Evolutionary conservation across 1,140 invertebrate species (phyloP).

Genomic region (Phortica variegata): DNA sequence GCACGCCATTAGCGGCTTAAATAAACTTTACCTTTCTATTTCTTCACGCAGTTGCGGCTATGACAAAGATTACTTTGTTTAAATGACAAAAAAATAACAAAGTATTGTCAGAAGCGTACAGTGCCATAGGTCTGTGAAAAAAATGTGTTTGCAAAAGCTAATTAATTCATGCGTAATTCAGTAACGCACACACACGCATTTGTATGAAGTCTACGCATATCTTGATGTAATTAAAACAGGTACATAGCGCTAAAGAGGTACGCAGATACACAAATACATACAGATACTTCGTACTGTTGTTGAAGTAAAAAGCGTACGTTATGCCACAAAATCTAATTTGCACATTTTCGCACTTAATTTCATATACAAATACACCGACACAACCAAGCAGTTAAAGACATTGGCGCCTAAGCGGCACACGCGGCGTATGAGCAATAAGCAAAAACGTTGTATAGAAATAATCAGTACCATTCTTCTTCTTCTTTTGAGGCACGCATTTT

Average conservation of each 20-base stretch:
- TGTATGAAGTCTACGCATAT: too few relatives aligned
- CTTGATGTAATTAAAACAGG: constrained; percentile 25
- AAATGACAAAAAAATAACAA: neutral
- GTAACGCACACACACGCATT: constrained; percentile 15
- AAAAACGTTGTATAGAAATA: too few relatives aligned
- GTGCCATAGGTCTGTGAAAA: too few relatives aligned
- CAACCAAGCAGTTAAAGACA: constrained; percentile 15
- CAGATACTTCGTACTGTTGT: neutral
- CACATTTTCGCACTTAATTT: constrained; percentile 36
- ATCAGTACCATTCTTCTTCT: constrained; percentile 16
- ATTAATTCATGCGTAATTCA: constrained; percentile 29
- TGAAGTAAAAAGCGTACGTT: constrained; percentile 7
- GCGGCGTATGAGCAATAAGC: constrained; percentile 23
- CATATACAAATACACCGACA: constrained; percentile 6
- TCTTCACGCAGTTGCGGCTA: too few relatives aligned
- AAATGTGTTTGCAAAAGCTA: constrained; percentile 26
- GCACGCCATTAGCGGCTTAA: neutral
- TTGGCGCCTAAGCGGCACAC: constrained; percentile 8
- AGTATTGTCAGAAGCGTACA: neutral
- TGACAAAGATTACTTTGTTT: too few relatives aligned
- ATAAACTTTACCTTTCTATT: neutral
- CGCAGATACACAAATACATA: neutral
- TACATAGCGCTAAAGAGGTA: neutral
- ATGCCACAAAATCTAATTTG: constrained; percentile 37
- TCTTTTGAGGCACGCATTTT: too few relatives aligned